A percentile compares a stretch with the other conserved stretches of the same genome.
Evolutionary conservation across 2,113 vertebrate species (phyloP).

Genomic region (Galeopterus variegatus): DNA sequence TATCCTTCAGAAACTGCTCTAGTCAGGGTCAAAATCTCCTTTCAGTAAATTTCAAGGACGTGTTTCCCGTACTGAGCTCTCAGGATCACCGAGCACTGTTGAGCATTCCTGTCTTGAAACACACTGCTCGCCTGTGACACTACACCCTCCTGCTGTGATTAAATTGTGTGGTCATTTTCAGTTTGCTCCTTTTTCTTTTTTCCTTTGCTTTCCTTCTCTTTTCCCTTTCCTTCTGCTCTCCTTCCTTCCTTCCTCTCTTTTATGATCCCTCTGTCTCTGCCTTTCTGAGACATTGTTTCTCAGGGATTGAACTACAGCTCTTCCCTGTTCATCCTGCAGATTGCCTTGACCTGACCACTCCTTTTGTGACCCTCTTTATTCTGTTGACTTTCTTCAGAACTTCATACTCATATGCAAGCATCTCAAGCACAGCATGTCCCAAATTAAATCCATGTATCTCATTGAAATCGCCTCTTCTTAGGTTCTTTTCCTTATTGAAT

Average conservation of each 20-base stretch:
- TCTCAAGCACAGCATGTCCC: background rate
- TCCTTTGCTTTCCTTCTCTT: background rate
- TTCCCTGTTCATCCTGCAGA: background rate
- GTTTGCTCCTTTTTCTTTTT: background rate
- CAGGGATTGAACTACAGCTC: background rate
- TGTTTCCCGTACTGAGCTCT: background rate
- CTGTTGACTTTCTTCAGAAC: background rate
- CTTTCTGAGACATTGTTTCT: background rate
- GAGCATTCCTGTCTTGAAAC: background rate
- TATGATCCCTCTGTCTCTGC: background rate
- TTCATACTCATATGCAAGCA: background rate
- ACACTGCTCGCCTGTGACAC: background rate
- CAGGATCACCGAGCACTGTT: background rate
- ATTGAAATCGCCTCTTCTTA: background rate
- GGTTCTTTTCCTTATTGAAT: background rate
- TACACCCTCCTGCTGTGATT: background rate
- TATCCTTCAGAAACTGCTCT: background rate
- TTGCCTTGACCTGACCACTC: background rate
- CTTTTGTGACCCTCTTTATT: background rate
- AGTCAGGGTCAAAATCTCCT: background rate
- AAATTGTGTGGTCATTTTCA: background rate
- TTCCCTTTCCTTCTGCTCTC: background rate
- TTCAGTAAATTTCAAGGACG: background rate
- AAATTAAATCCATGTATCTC: background rate
- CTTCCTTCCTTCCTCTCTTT: background rate